Evolutionary conservation across 2,888 invertebrate species (phyloP).

Genomic region (Trissolcus brochymenae): DNA sequence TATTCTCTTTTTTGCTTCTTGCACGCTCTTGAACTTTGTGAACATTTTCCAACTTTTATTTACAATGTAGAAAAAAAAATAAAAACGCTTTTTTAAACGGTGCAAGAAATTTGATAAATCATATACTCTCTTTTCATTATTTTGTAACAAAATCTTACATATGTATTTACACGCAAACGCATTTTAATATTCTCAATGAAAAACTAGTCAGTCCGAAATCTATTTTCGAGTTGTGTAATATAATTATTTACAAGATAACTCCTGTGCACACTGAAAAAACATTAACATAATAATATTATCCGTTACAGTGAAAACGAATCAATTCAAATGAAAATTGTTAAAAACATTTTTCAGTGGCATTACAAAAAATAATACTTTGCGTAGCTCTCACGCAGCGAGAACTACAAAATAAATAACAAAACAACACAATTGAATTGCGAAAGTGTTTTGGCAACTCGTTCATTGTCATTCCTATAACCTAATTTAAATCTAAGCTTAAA

Average conservation of each 20-base stretch:
- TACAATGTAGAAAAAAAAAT: too few relatives aligned
- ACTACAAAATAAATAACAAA: background rate
- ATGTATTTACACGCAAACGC: constrained; percentile 8
- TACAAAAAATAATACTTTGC: background rate
- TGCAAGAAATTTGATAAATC: constrained; percentile 12
- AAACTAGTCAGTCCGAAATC: constrained; percentile 5
- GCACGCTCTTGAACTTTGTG: background rate
- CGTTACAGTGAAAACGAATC: background rate
- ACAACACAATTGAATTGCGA: background rate
- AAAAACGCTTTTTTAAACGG: too few relatives aligned
- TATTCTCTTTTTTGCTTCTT: background rate
- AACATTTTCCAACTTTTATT: background rate
- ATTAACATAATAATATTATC: background rate
- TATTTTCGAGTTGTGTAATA: too few relatives aligned
- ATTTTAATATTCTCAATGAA: constrained; percentile 3
- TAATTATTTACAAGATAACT: background rate
- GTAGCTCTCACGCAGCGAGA: background rate
- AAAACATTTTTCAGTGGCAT: background rate
- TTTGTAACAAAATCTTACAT: constrained; percentile 6
- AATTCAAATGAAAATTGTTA: background rate
- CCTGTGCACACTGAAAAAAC: background rate
- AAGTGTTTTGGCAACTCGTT: background rate
- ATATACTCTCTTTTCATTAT: constrained; percentile 15
- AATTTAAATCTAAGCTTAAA: constrained; percentile 1
- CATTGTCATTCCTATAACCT: background rate